Base-by-base conservation (phyloP, 2,113 vertebrate genomes). In the Harpagus bidentatus region DNA sequence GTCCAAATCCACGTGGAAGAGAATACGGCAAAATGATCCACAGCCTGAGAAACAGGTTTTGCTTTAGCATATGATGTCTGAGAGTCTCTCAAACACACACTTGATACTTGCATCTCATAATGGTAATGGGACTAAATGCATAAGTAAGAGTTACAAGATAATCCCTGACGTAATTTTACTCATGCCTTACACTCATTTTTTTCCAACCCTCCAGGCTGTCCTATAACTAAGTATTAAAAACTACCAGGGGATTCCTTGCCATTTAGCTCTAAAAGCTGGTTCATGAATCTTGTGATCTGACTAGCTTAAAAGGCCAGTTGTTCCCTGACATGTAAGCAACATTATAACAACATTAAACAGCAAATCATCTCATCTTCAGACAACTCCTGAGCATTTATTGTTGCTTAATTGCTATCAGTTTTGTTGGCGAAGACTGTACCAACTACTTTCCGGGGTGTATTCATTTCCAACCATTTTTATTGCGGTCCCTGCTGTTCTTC, bases 381-480 rank as follows among this genome's bases (percentile, higher is more conserved):
- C 50, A 92, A 62, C 71, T 90, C 69, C 80, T 74, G 83, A 92
- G 40, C 38, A 59, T 70, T 82, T 78, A 83, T 88, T 90, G 71
- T 90, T 92, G 76, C 42, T 82, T 72, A 83, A 61, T 56, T 89
- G 62, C 52, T 56, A 9, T 15, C 52, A 47, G 32, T 93, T 90
- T 91, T 82, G 58, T 48, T 84, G 74, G 61, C 7, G 7, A 93
- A 82, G 34, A 69, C 32, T 67, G 29, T 91, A 91, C 61, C 78
- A 88, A 83, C 69, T 83, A 40, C 38, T 86, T 94, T 85, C 63
- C 48, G 69, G 83, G 62, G 56, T 82, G 52, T 73, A 90, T 89
- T 88, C 13, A 79, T 95, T 95, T 93, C 84, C 48, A 93, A 34
- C 47, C 69, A 50, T 71, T 90, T 94, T 86, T 91, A 88, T 69